A percentile compares a stretch with the other conserved stretches of the same genome.
Evolutionary conservation across 1,140 invertebrate species (phyloP).

Genomic region (Cephus cinctus): DNA sequence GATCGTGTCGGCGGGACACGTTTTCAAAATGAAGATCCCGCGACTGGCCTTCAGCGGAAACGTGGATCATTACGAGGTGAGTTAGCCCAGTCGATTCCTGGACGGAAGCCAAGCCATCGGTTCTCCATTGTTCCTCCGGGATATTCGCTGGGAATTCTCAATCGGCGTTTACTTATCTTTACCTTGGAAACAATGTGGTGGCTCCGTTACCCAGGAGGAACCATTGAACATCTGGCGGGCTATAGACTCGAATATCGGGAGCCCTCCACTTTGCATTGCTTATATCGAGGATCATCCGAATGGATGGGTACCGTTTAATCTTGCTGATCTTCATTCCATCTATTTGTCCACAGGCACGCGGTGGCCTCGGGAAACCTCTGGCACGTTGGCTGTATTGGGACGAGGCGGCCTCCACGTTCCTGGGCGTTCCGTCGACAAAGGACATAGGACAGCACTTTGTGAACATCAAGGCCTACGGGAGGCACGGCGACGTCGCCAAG

Average conservation of each 20-base stretch:
- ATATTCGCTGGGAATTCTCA: too few species aligned
- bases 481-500: constrained; percentile 45
- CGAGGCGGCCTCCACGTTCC: constrained; percentile 46
- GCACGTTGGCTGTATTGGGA: constrained; percentile 47
- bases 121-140: too few species aligned
- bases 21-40: constrained; percentile 53
- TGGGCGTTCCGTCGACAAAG: constrained; percentile 60
- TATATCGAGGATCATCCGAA: not conserved
- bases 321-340: too few species aligned
- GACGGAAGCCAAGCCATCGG: too few species aligned
- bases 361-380: constrained; percentile 21
- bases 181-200: too few species aligned
- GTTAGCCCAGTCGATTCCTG: too few species aligned
- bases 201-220: too few species aligned
- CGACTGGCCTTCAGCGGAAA: constrained; percentile 50
- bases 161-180: too few species aligned
- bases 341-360: constrained; percentile 28
- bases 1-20: constrained; percentile 47
- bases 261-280: not conserved
- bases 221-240: too few species aligned
- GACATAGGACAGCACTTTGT: constrained; percentile 61
- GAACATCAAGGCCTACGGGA: constrained; percentile 52
- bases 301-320: too few species aligned
- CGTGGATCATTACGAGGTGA: constrained; percentile 53
- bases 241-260: not conserved